Evolutionary conservation across 1,140 invertebrate genomes (phyloP).

Genomic region (Drosophila malerkotliana): DNA sequence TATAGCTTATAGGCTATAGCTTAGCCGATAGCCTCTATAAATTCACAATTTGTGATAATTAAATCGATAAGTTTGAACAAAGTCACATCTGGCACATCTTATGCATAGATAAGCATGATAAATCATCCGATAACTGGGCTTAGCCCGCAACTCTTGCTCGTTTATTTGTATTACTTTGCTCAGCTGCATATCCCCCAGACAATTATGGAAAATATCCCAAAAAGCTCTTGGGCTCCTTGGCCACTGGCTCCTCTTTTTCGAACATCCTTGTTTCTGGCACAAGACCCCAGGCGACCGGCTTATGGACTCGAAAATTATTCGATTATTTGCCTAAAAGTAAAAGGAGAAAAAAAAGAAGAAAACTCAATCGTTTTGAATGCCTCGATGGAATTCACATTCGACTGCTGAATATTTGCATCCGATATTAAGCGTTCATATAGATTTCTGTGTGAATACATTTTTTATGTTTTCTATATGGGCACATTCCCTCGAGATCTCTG

Average conservation of each 20-base stretch:
- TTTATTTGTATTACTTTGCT: slow-evolving; percentile 4
- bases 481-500: slow-evolving; percentile 9
- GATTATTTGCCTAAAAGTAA: slow-evolving; percentile 33
- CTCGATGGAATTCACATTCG: slow-evolving; percentile 12
- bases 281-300: not conserved
- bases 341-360: not conserved
- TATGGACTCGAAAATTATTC: slow-evolving; percentile 37
- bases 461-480: not conserved
- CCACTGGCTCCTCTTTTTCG: not conserved
- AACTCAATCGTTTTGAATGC: slow-evolving; percentile 32
- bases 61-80: slow-evolving; percentile 14
- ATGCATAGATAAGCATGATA: slow-evolving; percentile 10
- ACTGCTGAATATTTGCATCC: slow-evolving; percentile 29
- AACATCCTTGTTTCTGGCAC: not conserved
- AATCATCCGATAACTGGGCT: slow-evolving; percentile 28
- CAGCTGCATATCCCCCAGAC: slow-evolving; percentile 17
- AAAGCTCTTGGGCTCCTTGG: slow-evolving; percentile 14
- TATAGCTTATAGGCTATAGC: too few species aligned
- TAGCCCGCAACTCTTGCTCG: too few species aligned
- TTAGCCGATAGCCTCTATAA: too few species aligned
- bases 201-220: slow-evolving; percentile 19
- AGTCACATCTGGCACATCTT: slow-evolving; percentile 8
- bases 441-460: slow-evolving; percentile 20
- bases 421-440: slow-evolving; percentile 47
- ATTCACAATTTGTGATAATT: slow-evolving; percentile 3